These are phyloP conservation scores for Drosophila algonquin DNA, from an alignment of 2,888 invertebrate species.

Conservation along the genomic window DNA sequence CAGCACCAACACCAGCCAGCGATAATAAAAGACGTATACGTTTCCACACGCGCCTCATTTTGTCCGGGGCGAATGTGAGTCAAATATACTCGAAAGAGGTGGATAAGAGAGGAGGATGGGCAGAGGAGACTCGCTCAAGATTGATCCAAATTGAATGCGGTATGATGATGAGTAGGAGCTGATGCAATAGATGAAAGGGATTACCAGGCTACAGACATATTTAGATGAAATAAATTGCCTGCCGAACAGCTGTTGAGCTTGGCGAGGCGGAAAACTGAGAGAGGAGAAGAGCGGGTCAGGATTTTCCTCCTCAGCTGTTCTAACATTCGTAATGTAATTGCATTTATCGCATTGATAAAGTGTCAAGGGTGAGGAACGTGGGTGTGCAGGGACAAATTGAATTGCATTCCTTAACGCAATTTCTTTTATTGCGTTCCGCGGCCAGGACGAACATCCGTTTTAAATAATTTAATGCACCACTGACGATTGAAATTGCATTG, in stretches of 20 bases:
- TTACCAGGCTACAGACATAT: neutral
- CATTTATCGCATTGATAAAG: slow-evolving; percentile 3
- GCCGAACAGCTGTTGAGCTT: slow-evolving; percentile 12
- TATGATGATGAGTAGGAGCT: slow-evolving; percentile 26
- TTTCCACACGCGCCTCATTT: slow-evolving; percentile 52
- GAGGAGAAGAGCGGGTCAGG: neutral
- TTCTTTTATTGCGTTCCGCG: slow-evolving; percentile 25
- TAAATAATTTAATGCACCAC: slow-evolving; percentile 51
- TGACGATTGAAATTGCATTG: slow-evolving; percentile 32
- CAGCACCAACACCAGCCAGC: slow-evolving; percentile 22
- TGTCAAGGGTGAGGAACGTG: neutral
- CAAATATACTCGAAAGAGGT: slow-evolving; percentile 47
- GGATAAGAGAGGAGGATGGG: neutral
- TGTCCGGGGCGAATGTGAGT: slow-evolving; percentile 66
- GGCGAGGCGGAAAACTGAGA: slow-evolving; percentile 1
- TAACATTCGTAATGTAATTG: slow-evolving; percentile 33
- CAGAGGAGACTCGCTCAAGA: neutral
- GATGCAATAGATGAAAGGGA: slow-evolving; percentile 48
- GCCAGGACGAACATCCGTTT: slow-evolving; percentile 6
- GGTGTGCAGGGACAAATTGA: slow-evolving; percentile 14
- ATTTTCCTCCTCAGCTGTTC: slow-evolving; percentile 11
- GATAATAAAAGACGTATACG: slow-evolving; percentile 50
- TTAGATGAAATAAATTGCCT: slow-evolving; percentile 16
- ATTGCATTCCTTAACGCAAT: slow-evolving; percentile 20
- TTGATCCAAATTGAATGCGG: slow-evolving; percentile 12